Percentiles rank a stretch among this genome's conserved stretches.
Evolutionary conservation across 2,113 vertebrate genomes (phyloP).

Genomic region (Phrynocephalus versicolor): DNA sequence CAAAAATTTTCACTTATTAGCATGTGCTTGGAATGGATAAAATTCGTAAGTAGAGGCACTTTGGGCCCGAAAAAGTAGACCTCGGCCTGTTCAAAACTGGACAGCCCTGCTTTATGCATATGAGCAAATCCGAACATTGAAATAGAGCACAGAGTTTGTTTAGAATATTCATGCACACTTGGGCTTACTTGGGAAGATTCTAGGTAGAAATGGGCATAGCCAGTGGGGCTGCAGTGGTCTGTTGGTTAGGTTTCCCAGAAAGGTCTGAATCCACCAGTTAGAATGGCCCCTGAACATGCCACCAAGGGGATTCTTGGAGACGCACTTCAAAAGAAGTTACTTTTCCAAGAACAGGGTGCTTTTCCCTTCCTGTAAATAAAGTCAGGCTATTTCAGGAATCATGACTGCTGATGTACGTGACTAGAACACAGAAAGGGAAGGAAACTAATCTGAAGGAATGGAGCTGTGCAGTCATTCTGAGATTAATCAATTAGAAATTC

Average conservation of each 20-base stretch:
- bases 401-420: neutral
- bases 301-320: too few relatives aligned
- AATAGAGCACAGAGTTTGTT: neutral
- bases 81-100: too few relatives aligned
- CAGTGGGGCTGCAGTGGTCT: neutral
- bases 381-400: neutral
- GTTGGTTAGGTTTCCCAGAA: neutral
- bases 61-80: too few relatives aligned
- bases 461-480: neutral
- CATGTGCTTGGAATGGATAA: too few relatives aligned
- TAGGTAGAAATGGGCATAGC: too few relatives aligned
- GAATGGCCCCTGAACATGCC: too few relatives aligned
- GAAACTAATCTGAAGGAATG: neutral
- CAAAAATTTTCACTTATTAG: too few relatives aligned
- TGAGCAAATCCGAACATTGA: neutral
- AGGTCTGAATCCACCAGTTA: too few relatives aligned
- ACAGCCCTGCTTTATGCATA: too few relatives aligned
- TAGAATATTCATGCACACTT: neutral
- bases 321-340: too few relatives aligned
- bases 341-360: too few relatives aligned
- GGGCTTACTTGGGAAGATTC: neutral
- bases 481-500: neutral
- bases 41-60: too few relatives aligned
- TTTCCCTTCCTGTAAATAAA: neutral
- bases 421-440: neutral